Evolutionary conservation across 2,113 vertebrate genomes (phyloP).

Genomic region (Pangasianodon hypophthalmus): DNA sequence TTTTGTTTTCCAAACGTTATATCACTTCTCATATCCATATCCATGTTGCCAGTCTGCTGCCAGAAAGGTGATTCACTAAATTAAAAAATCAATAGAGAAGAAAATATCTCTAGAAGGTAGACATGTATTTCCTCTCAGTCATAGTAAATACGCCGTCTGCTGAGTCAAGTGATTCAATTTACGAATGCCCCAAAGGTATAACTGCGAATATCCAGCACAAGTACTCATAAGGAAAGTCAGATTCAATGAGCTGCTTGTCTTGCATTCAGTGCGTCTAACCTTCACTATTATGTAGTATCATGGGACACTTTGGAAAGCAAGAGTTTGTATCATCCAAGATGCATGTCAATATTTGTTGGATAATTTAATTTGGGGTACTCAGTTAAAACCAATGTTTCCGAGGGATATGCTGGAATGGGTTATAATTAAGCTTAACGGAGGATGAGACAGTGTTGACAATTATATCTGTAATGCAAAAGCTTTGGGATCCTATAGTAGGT

Average conservation of each 20-base stretch:
- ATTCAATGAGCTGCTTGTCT: constrained; percentile 5
- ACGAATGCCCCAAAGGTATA: constrained; percentile 40
- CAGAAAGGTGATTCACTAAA: background rate
- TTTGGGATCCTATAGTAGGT: background rate
- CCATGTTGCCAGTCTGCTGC: background rate
- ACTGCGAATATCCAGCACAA: constrained; percentile 22
- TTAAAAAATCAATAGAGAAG: constrained; percentile 51
- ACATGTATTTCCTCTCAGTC: constrained; percentile 10
- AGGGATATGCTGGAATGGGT: constrained; percentile 19
- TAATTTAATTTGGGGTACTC: constrained; percentile 29
- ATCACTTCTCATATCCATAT: background rate
- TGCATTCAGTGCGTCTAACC: background rate
- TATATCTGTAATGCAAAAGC: background rate
- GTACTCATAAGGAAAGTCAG: constrained; percentile 15
- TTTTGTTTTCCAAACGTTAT: background rate
- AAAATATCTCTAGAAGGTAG: constrained; percentile 36
- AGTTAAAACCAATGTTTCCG: constrained; percentile 2
- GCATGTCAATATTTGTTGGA: constrained; percentile 29
- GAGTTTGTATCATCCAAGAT: constrained; percentile 2
- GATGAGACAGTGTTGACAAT: background rate
- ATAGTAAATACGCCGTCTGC: background rate
- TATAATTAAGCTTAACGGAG: constrained; percentile 25
- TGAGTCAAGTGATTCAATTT: background rate
- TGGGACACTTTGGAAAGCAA: background rate
- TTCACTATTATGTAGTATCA: constrained; percentile 5